Conservation (phyloP, 2,113 vertebrate genomes). For the Montifringilla adamsi region DNA sequence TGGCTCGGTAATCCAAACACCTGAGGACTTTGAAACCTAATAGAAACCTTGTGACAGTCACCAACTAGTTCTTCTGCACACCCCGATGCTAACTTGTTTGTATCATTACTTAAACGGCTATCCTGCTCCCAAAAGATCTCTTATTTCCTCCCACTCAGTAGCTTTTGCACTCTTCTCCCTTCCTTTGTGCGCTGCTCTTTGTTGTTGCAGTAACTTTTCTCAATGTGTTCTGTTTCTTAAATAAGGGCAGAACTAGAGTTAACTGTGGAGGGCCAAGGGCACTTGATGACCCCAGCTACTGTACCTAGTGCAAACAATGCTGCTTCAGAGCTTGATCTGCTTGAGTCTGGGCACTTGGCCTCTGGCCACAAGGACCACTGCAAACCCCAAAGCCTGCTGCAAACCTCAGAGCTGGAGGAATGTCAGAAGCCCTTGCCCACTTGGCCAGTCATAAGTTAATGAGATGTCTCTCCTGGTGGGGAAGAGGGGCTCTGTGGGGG, state of each 20-base stretch:
- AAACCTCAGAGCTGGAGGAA: background rate
- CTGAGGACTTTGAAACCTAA: background rate
- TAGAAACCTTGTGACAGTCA: background rate
- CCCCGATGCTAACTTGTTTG: background rate
- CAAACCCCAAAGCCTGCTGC: background rate
- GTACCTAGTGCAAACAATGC: background rate
- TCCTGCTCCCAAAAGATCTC: background rate
- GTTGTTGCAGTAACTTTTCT: background rate
- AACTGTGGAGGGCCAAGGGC: background rate
- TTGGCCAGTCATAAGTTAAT: background rate
- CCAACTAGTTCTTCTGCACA: background rate
- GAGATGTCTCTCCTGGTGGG: background rate
- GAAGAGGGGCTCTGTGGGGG: background rate
- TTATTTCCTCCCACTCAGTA: background rate
- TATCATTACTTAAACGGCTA: background rate
- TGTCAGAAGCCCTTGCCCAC: background rate
- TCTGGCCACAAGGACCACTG: background rate
- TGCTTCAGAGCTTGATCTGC: background rate
- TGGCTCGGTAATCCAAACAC: background rate
- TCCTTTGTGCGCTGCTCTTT: background rate
- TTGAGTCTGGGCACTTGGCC: background rate
- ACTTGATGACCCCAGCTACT: background rate
- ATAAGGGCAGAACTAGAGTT: background rate
- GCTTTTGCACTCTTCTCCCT: background rate
- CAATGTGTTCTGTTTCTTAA: background rate